Conservation (phyloP, 2,797 vertebrate species). For the Myotis vivesi region DNA sequence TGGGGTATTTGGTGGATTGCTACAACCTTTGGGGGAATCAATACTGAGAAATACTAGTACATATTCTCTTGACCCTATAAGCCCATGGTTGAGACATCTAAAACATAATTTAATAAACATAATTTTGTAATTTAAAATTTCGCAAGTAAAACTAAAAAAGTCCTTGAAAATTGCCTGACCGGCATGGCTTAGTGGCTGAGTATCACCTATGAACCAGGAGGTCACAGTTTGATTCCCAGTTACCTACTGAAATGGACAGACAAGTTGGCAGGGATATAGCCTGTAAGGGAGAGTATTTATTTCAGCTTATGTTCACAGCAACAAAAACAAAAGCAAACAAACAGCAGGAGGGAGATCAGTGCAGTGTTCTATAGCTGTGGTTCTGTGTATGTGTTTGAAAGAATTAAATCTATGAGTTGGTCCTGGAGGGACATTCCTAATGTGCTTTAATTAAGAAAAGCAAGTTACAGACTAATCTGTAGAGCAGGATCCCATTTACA, state of each 20-base stretch:
- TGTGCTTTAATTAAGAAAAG: slow-evolving; percentile 23
- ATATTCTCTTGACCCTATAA: not conserved
- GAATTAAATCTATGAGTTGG: not conserved
- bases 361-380: not conserved
- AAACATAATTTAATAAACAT: too few relatives aligned
- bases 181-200: too few relatives aligned
- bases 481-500: not conserved
- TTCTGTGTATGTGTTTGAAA: not conserved
- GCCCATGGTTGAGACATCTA: not conserved
- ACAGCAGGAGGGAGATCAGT: not conserved
- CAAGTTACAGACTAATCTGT: not conserved
- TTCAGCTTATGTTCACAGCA: not conserved
- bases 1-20: not conserved
- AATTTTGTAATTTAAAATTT: too few relatives aligned
- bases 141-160: too few relatives aligned
- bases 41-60: not conserved
- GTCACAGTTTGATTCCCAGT: too few relatives aligned
- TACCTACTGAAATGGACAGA: not conserved
- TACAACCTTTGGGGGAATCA: not conserved
- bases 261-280: not conserved
- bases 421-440: not conserved
- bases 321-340: not conserved
- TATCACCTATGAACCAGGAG: too few relatives aligned
- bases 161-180: too few relatives aligned
- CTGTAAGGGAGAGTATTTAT: not conserved